Percentiles rank a stretch among this genome's conserved stretches.
Conservation (phyloP, 2,797 vertebrate genomes). For the Acestrorhynchus altus region DNA sequence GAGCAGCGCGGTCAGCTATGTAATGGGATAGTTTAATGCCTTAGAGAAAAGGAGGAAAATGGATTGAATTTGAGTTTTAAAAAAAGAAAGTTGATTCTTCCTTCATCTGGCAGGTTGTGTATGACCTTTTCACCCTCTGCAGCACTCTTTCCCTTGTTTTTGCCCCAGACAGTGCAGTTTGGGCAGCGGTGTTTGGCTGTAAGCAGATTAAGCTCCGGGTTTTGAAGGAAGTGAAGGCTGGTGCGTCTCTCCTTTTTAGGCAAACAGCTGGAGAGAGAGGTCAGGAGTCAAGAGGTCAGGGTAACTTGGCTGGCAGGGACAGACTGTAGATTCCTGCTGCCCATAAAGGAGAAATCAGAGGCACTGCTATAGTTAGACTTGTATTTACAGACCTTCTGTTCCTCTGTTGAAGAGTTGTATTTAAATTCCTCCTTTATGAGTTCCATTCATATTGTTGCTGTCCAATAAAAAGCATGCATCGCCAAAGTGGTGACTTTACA, state of each 20-base stretch:
- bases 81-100: constrained; percentile 50
- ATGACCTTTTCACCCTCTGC: constrained; percentile 63
- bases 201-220: constrained; percentile 80
- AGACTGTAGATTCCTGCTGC: constrained; percentile 30
- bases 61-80: constrained; percentile 53
- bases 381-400: background rate
- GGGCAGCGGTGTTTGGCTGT: constrained; percentile 77
- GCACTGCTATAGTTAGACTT: background rate
- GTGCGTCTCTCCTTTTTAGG: constrained; percentile 76
- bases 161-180: constrained; percentile 64
- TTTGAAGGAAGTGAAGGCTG: constrained; percentile 67
- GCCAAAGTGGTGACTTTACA: too few relatives aligned
- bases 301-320: background rate
- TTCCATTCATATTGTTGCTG: background rate
- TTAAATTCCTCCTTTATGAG: background rate
- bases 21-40: constrained; percentile 62
- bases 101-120: constrained; percentile 59
- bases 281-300: constrained; percentile 60
- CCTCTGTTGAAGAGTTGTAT: background rate
- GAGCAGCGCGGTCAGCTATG: constrained; percentile 59
- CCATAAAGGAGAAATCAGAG: background rate
- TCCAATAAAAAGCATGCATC: too few relatives aligned
- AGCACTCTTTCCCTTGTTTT: constrained; percentile 59
- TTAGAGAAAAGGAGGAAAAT: constrained; percentile 53
- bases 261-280: constrained; percentile 65